Evolutionary conservation across 2,113 vertebrate genomes (phyloP).

Genomic region (Genyomyrus donnyi): DNA sequence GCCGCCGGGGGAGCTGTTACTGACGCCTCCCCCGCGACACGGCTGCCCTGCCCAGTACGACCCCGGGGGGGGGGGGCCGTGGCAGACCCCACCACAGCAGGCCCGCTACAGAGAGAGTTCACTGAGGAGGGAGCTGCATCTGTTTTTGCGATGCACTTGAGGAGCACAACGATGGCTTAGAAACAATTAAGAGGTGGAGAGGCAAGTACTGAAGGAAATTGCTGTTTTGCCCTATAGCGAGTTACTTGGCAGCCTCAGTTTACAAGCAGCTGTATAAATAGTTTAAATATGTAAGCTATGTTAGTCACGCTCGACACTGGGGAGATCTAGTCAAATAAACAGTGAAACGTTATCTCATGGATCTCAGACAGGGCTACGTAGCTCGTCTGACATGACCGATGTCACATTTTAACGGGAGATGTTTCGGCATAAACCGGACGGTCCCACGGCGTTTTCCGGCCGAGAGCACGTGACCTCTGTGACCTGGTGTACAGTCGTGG

Average conservation of each 20-base stretch:
- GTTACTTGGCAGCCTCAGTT: background rate
- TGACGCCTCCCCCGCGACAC: background rate
- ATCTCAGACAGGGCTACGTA: background rate
- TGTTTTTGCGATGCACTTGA: background rate
- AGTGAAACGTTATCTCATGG: background rate
- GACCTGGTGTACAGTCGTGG: background rate
- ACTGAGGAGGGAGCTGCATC: background rate
- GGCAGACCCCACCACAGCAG: background rate
- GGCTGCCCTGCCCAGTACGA: background rate
- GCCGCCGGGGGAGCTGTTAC: background rate
- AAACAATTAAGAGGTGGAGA: background rate
- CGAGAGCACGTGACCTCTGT: background rate
- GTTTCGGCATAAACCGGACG: background rate
- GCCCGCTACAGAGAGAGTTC: background rate
- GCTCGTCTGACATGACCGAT: background rate
- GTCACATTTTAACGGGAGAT: background rate
- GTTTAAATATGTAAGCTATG: conserved; percentile 4
- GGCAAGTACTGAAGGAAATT: background rate
- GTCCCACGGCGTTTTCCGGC: background rate
- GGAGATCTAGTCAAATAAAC: background rate
- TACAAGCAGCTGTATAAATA: conserved; percentile 8
- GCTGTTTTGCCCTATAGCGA: background rate
- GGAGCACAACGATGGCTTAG: background rate
- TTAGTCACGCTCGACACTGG: background rate
- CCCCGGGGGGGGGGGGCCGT: background rate